Conservation (phyloP, 1,140 invertebrate species). For the Trichonephila inaurata region DNA sequence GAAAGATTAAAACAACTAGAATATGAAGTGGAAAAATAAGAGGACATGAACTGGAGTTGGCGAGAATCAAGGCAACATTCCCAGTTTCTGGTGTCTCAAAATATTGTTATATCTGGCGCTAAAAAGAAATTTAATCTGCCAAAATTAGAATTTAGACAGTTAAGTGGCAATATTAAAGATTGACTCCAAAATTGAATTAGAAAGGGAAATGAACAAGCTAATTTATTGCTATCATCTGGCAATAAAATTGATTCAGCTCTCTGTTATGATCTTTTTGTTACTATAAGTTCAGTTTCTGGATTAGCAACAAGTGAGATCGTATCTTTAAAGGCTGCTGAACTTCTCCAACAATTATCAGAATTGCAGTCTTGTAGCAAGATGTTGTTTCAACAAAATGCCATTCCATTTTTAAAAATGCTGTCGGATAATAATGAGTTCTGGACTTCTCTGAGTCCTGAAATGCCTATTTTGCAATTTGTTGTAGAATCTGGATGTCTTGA, state of each 20-base stretch:
- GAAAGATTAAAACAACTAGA: too few relatives aligned
- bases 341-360: constrained; percentile 16
- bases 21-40: too few relatives aligned
- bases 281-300: constrained; percentile 57
- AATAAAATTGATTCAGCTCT: background rate
- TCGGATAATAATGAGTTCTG: constrained; percentile 56
- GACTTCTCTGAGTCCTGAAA: constrained; percentile 56
- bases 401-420: constrained; percentile 11
- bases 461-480: constrained; percentile 44
- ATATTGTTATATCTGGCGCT: too few relatives aligned
- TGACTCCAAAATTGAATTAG: too few relatives aligned
- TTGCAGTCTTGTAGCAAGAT: background rate
- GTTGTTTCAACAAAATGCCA: constrained; percentile 28
- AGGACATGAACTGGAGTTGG: too few relatives aligned
- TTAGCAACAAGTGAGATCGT: constrained; percentile 16
- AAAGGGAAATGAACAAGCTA: constrained; percentile 58
- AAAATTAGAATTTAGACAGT: too few relatives aligned
- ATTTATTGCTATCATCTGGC: background rate
- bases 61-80: too few relatives aligned
- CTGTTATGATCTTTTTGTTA: constrained; percentile 22
- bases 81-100: too few relatives aligned
- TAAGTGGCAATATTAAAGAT: too few relatives aligned
- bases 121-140: too few relatives aligned
- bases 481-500: constrained; percentile 30
- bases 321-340: constrained; percentile 24